Evolutionary conservation across 2,888 invertebrate genomes (phyloP), one percentile per base, ranked within the genome.

Genomic region (Hyppa rectilinea): DNA sequence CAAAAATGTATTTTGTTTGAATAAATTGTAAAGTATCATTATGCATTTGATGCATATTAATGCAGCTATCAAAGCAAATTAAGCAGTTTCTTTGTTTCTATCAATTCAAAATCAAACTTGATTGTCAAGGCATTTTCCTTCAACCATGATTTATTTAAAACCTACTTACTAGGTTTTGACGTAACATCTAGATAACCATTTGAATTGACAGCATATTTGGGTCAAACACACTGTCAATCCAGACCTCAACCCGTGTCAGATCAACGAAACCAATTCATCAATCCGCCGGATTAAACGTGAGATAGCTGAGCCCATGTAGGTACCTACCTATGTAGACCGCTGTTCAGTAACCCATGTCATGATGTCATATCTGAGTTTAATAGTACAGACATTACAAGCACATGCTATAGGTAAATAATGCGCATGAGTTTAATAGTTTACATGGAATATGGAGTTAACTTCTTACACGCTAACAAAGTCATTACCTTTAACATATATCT

Each of bases 351-450:
- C 0, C 59, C 49, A 43, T 38, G n/a, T 12, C 43, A 23, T 75
- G 74, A 58, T 14, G 61, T 62, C 78, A 59, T 40, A 45, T 47
- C 36, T 23, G 12, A 23, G n/a, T 36, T n/a, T 75, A 75, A 80
- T 75, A 64, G 45, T 34, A 68, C 40, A 29, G 10, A 40, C 53
- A 65, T 65, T 61, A 63, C 45, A 43, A 1, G 29, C 49, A 56
- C 50, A 79, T 63, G 80, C 43, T 34, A 1, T 38, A 17, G 29
- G 56, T 77, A 64, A 76, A 64, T 76, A 69, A 72, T 45, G 66
- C 47, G 40, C 64, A 55, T 20, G 53, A 64, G 56, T 55, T n/a
- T 76, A 47, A 67, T 74, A 52, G 60, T 58, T 71, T 53, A 61
- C 55, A 56, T 43, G 26, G 60, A 60, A 56, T 52, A 56, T n/a